Evolutionary conservation across 2,888 invertebrate genomes (phyloP), one percentile per base, ranked within the genome.

Genomic region (Sinhomidia bicolor): DNA sequence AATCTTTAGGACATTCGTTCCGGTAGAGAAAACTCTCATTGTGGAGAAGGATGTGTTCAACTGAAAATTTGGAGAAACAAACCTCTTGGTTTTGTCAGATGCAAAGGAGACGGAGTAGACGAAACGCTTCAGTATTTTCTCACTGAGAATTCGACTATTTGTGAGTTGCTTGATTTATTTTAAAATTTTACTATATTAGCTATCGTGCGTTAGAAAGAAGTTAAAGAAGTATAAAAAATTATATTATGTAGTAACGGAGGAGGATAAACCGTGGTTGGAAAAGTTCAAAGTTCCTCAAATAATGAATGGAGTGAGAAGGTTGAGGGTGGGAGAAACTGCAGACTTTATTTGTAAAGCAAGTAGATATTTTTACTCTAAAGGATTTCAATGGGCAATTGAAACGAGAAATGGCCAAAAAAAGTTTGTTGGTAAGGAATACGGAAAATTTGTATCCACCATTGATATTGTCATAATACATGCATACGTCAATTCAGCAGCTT

Each of bases 381-480:
- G 90, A 71, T 90, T 90, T 60, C 89, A 90, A 32, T 90, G 90
- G 90, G 90, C 90, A 12, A 85, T 90, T 14, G 89, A 90, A 65
- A 89, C 88, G 14, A 88, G 60, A 23, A 83, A 83, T 26, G 90
- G 90, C 26, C 85, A 88, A 26, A 88, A 86, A 41, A 88, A 82
- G 20, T 89, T 90, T 62, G 62, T 90, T 17, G 89, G 90, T 89
- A 57, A 57, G 65, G 44, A 23, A 14, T n/a, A n/a, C n/a, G n/a
- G n/a, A n/a, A n/a, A n/a, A n/a, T n/a, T n/a, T n/a, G n/a, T n/a
- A n/a, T n/a, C n/a, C n/a, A n/a, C n/a, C n/a, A n/a, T n/a, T n/a
- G n/a, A n/a, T n/a, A n/a, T n/a, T n/a, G n/a, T n/a, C n/a, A n/a
- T n/a, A n/a, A n/a, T n/a, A n/a, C n/a, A n/a, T n/a, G n/a, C n/a